phyloP scores from a whole-genome alignment of 2,113 vertebrate genomes.

The Capra hircus region DNA sequence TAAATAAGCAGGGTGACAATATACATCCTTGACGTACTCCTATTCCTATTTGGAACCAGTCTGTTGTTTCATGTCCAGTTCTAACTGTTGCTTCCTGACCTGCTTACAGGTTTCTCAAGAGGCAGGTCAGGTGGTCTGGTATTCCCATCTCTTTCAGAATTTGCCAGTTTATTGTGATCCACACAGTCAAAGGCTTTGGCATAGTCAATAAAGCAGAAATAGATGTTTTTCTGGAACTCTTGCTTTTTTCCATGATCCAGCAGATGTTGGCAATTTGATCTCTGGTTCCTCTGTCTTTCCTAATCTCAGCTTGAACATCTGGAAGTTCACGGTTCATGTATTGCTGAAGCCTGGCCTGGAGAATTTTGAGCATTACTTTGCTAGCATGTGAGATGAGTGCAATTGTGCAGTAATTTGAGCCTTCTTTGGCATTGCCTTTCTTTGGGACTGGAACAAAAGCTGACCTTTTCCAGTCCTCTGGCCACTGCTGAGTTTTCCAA shows the following conservation, averaged over 20 bases:
- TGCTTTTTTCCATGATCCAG: neutral
- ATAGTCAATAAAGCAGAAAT: neutral
- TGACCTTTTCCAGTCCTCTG: neutral
- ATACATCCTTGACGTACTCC: neutral
- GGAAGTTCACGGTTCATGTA: neutral
- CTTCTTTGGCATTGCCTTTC: neutral
- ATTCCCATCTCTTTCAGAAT: neutral
- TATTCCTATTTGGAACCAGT: neutral
- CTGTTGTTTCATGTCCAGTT: neutral
- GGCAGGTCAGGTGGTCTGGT: neutral
- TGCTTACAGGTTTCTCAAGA: neutral
- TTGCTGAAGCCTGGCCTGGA: neutral
- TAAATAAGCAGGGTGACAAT: neutral
- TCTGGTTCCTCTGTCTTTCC: neutral
- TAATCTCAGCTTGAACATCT: neutral
- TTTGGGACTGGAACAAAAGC: neutral
- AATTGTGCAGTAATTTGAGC: neutral
- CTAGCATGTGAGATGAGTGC: neutral
- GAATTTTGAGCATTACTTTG: neutral
- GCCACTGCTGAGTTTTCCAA: neutral
- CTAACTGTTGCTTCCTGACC: neutral
- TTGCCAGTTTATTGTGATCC: neutral
- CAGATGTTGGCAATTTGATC: neutral
- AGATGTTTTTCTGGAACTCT: neutral
- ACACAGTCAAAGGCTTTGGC: neutral